Conservation (phyloP, 2,888 invertebrate species). For the Thymelicus lineola region DNA sequence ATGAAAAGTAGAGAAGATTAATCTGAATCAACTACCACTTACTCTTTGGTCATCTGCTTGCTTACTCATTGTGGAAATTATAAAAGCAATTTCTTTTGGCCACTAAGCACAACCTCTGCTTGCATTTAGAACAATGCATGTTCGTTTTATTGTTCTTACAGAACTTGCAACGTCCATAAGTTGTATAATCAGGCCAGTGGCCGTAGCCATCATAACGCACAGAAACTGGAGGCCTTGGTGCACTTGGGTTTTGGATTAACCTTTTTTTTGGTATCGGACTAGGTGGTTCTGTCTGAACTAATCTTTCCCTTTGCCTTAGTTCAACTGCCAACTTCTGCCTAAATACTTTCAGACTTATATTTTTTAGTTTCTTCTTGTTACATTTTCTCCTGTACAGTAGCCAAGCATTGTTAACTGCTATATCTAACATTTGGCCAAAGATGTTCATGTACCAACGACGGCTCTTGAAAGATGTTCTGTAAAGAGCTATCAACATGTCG, state of each 20-base stretch:
- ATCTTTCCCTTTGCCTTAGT: not conserved
- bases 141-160: not conserved
- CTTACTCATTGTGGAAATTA: not conserved
- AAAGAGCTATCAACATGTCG: slow-evolving; percentile 5
- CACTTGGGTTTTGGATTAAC: not conserved
- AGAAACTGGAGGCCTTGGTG: not conserved
- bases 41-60: not conserved
- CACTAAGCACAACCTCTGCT: not conserved
- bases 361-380: not conserved
- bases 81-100: not conserved
- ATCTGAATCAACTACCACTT: no score
- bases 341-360: not conserved
- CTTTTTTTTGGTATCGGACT: not conserved
- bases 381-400: not conserved
- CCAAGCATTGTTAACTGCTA: not conserved
- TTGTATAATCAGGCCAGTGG: not conserved
- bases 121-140: not conserved
- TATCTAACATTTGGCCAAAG: slow-evolving; percentile 1
- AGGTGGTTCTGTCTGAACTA: not conserved
- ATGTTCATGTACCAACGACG: no score
- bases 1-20: no score
- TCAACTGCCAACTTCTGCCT: no score
- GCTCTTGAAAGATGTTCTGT: no score
- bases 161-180: not conserved
- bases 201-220: not conserved